phyloP scores from a whole-genome alignment of 2,797 vertebrate genomes.

The Neostethus bicornis region DNA sequence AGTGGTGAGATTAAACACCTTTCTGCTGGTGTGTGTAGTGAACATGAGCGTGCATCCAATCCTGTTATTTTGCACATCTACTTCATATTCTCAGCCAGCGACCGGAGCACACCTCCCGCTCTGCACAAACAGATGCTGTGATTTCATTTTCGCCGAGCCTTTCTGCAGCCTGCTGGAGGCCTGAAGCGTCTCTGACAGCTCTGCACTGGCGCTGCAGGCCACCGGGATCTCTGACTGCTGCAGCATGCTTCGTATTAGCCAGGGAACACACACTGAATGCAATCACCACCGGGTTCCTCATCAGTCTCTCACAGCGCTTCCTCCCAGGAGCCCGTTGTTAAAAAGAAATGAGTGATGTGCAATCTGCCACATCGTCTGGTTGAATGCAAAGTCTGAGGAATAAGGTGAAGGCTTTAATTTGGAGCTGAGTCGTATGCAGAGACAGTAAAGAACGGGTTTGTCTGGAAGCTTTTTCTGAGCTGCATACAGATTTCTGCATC shows the following conservation, averaged over 20 bases:
- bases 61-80: conserved; percentile 54
- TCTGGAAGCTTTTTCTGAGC: conserved; percentile 13
- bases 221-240: conserved; percentile 63
- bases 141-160: conserved; percentile 67
- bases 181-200: conserved; percentile 70
- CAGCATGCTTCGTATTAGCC: conserved; percentile 72
- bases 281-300: conserved; percentile 61
- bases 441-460: conserved; percentile 41
- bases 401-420: conserved; percentile 60
- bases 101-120: conserved; percentile 42
- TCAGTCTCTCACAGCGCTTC: conserved; percentile 62
- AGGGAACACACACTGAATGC: conserved; percentile 62
- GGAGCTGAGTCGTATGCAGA: conserved; percentile 41
- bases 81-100: conserved; percentile 61
- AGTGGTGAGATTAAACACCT: conserved; percentile 28
- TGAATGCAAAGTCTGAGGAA: conserved; percentile 50
- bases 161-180: conserved; percentile 64
- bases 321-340: conserved; percentile 64
- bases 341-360: conserved; percentile 65
- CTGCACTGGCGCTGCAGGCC: conserved; percentile 54
- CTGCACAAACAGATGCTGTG: conserved; percentile 60
- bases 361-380: conserved; percentile 56
- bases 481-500: conserved; percentile 34
- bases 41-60: conserved; percentile 55
- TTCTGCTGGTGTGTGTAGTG: conserved; percentile 27